Percentiles rank a stretch among this genome's conserved stretches.
Evolutionary conservation across 2,113 vertebrate genomes (phyloP).

Genomic region (Chionomys nivalis): DNA sequence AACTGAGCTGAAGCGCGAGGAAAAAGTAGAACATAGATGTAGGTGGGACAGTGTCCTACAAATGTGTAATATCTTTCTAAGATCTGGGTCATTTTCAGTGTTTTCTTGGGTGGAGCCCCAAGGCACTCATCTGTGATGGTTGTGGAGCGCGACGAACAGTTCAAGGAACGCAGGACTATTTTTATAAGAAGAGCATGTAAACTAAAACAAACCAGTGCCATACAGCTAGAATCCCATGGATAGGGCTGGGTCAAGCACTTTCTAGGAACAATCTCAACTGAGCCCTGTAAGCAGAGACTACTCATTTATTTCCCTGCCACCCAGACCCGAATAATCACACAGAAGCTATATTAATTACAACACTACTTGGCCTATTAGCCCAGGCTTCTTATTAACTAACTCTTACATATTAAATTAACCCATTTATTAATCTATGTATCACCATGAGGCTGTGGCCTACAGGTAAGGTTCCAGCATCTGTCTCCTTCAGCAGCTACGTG

Average conservation of each 20-base stretch:
- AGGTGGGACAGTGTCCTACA: constrained; percentile 8
- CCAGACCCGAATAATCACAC: too few species aligned
- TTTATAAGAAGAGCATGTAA: not conserved
- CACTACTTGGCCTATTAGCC: too few species aligned
- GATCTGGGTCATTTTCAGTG: constrained; percentile 18
- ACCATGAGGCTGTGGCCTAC: too few species aligned
- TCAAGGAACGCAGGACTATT: constrained; percentile 5
- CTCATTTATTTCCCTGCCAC: too few species aligned
- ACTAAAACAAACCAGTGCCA: not conserved
- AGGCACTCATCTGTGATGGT: not conserved
- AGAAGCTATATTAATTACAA: too few species aligned
- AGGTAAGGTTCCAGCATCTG: too few species aligned
- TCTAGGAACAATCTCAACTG: constrained; percentile 16
- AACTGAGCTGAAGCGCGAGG: constrained; percentile 27
- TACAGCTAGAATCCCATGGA: not conserved
- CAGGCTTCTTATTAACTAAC: too few species aligned
- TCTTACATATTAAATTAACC: too few species aligned
- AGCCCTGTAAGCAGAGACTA: not conserved
- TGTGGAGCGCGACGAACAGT: not conserved
- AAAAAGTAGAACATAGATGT: not conserved
- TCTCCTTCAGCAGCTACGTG: too few species aligned
- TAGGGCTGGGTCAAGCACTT: not conserved
- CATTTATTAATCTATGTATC: too few species aligned
- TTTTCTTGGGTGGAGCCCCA: not conserved
- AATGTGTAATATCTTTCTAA: not conserved